Conservation (phyloP, 2,113 vertebrate species). For the Gadus macrocephalus region DNA sequence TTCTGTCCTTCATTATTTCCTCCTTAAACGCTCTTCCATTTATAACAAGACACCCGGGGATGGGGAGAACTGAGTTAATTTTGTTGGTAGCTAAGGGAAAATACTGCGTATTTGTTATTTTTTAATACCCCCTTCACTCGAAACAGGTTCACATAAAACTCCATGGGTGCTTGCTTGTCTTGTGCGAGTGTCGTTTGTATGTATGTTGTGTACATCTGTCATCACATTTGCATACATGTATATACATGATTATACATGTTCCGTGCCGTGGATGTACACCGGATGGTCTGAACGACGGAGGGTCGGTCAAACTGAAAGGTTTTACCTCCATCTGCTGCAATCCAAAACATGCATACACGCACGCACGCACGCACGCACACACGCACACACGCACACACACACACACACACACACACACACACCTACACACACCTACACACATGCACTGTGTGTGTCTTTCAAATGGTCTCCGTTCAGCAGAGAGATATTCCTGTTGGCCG, state of each 20-base stretch:
- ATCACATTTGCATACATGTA: constrained; percentile 3
- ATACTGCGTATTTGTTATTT: too few species aligned
- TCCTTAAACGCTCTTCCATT: constrained; percentile 11
- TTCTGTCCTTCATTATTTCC: constrained; percentile 27
- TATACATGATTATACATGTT: constrained; percentile 3
- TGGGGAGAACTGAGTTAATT: neutral
- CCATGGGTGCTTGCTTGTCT: neutral
- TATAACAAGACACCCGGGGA: neutral
- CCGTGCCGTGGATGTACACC: neutral
- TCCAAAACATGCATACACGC: constrained; percentile 20
- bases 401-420: constrained; percentile 32
- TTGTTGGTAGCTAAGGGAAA: neutral
- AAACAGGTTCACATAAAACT: neutral
- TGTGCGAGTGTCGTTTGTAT: neutral
- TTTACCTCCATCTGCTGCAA: constrained; percentile 65
- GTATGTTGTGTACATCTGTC: neutral
- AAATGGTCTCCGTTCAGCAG: constrained; percentile 60
- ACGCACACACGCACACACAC: constrained; percentile 6
- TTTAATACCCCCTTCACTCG: neutral
- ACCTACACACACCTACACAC: constrained; percentile 24
- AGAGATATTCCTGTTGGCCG: constrained; percentile 54
- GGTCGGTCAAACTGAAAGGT: constrained; percentile 47
- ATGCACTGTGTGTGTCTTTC: constrained; percentile 50
- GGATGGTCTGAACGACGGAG: constrained; percentile 56
- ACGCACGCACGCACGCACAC: neutral